A percentile compares a stretch with the other conserved stretches of the same genome.
phyloP scores from a whole-genome alignment of 1,140 invertebrate species.

The Drosophila sp. region DNA sequence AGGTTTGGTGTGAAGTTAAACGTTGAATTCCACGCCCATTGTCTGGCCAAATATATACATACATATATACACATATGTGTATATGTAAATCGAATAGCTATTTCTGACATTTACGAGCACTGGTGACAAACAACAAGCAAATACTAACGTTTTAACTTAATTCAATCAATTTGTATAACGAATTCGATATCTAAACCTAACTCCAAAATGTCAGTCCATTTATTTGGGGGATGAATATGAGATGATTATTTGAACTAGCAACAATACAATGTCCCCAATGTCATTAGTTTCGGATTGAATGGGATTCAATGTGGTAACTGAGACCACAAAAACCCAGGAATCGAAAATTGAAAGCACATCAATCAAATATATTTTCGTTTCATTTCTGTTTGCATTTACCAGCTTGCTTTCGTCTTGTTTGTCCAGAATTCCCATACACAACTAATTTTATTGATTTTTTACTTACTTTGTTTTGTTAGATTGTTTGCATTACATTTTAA shows the following conservation, averaged over 20 bases:
- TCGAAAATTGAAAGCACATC: conserved; percentile 59
- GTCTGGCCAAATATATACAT: neutral
- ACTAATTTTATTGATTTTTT: conserved; percentile 75
- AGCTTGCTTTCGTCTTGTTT: conserved; percentile 49
- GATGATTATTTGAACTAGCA: conserved; percentile 23
- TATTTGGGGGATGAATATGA: no score
- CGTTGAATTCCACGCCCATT: neutral
- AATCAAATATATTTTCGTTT: conserved; percentile 63
- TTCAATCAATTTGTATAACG: conserved; percentile 50
- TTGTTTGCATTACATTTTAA: conserved; percentile 64
- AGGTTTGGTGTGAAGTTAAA: conserved; percentile 5
- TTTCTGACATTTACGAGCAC: conserved; percentile 54
- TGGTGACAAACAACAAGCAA: conserved; percentile 22
- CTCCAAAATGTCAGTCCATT: conserved; percentile 16
- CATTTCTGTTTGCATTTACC: conserved; percentile 65
- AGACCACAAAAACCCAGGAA: conserved; percentile 24
- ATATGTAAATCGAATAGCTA: neutral
- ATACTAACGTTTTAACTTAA: conserved; percentile 19
- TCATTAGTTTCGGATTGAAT: conserved; percentile 35
- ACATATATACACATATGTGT: no score
- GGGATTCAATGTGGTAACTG: conserved; percentile 34
- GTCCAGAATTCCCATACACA: conserved; percentile 51
- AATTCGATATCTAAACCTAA: conserved; percentile 33
- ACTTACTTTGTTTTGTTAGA: conserved; percentile 23
- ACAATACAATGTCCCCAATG: conserved; percentile 30